Evolutionary conservation across 2,888 invertebrate species (phyloP), one percentile per base, ranked within the genome.

Genomic region (Napeogenes inachia): DNA sequence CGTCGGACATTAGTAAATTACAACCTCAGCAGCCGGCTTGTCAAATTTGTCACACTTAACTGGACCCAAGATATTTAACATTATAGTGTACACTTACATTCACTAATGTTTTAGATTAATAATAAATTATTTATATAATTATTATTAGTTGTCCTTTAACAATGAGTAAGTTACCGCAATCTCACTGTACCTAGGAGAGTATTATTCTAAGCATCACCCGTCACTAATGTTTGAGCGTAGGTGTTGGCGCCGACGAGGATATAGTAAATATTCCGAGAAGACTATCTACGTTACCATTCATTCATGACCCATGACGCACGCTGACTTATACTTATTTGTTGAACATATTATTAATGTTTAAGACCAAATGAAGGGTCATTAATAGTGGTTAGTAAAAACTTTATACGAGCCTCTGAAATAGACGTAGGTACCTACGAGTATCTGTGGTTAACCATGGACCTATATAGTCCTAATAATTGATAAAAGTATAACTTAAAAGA

Each of bases 261-360:
- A 79, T 80, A 81, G 82, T 85, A 84, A 84, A 84, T 82, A 85
- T 86, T 84, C 83, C 76, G 71, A 81, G 87, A 86, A 85, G 74
- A 74, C 72, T 81, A 84, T 84, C 82, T 79, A 76, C 80, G 72
- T 72, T 76, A 71, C 82, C 82, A 87, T 81, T 82, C 84, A 85
- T 85, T 81, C 81, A 82, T 79, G 84, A 77, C 73, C 85, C 75
- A 71, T 77, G 78, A 75, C 78, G 75, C 75, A 74, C 71, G 68
- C 65, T 71, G 62, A 50, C 50, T 47, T 47, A 30, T 30, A 50
- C 8, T 50, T 8, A 50, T 10, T 30, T 30, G 10, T 2, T 30
- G 10, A 30, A 50, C 30, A 10, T 50, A 30, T 50, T 30, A 30
- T 4, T 12, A 50, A 50, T 50, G 6, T 50, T 10, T 6, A 10